Evolutionary conservation across 2,888 invertebrate species (phyloP), one percentile per base, ranked within the genome.

Genomic region (Falcaria lacertinaria): DNA sequence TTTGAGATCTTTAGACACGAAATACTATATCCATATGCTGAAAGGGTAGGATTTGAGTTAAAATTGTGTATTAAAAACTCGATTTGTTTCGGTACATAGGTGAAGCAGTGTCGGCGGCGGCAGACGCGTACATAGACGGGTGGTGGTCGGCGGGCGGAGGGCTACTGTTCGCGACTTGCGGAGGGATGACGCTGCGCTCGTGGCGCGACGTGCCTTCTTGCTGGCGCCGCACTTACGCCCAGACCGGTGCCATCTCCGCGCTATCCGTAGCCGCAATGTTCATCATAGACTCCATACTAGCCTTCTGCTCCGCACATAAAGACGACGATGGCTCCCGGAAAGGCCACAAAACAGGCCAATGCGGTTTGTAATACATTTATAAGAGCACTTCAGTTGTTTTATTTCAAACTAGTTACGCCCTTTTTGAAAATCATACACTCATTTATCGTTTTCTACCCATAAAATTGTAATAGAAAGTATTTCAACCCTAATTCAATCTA

Each of bases 61-160:
- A 19, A 3, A 19, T 19, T 19, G 4, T 3, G 19, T 19, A 4
- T 19, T 19, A 6, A 13, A 35, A 19, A 15, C 15, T 17, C 16
- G 5, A 11, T 11, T n/a, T n/a, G n/a, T 11, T 1, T 17, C 4
- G n/a, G 17, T 19, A 3, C 6, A 13, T 51, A 88, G 88, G 83
- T 32, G 88, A 88, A 60, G 65, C 73, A 44, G 78, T 89, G 42
- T 85, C 86, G 35, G 80, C 81, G 50, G 71, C 80, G 44, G 78
- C 87, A 39, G 88, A 88, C 55, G 74, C 83, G 33, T 87, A 84
- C 60, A 64, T 88, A n/a, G 85, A 82, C 55, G 80, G 80, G 41
- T 86, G 84, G 84, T 89, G 87, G 88, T 83, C 84, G 0, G 75
- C 75, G 1, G 54, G 60, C 4, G 88, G 86, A n/a, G 74, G 71